Percentiles rank a stretch among this genome's conserved stretches.
Evolutionary conservation across 92 coral and sea anemone species (phyloP).

Genomic region (Nematostella vectensis): DNA sequence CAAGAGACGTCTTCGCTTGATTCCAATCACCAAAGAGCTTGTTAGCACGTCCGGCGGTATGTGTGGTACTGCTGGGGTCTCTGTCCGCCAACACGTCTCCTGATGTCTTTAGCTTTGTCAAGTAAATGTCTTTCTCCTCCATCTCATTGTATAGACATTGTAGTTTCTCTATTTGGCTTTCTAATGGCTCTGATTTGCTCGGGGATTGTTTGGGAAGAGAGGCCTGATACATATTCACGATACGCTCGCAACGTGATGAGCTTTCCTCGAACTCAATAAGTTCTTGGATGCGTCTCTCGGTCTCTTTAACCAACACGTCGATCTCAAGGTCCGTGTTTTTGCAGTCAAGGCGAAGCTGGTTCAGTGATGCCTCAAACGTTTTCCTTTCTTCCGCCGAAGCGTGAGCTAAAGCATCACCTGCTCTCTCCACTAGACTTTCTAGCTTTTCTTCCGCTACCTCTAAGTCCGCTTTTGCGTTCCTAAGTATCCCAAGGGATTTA

Average conservation of each 20-base stretch:
- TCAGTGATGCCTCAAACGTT: slow-evolving; percentile 17
- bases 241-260: slow-evolving; percentile 57
- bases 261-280: slow-evolving; percentile 58
- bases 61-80: slow-evolving; percentile 4
- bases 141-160: slow-evolving; percentile 54
- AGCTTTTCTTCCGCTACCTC: slow-evolving; percentile 31
- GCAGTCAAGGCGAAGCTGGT: slow-evolving; percentile 19
- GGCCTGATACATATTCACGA: slow-evolving; percentile 73
- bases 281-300: slow-evolving; percentile 40
- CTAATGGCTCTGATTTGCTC: slow-evolving; percentile 59
- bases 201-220: slow-evolving; percentile 49
- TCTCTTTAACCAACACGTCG: slow-evolving; percentile 18
- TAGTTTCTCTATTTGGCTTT: slow-evolving; percentile 57
- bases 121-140: slow-evolving; percentile 59
- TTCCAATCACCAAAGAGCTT: slow-evolving; percentile 60
- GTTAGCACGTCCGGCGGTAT: slow-evolving; percentile 32
- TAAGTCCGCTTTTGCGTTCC: slow-evolving; percentile 34
- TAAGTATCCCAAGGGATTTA: slow-evolving; percentile 41
- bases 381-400: slow-evolving; percentile 29
- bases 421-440: slow-evolving; percentile 22
- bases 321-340: slow-evolving; percentile 20
- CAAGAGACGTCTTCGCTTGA: slow-evolving; percentile 34
- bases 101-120: slow-evolving; percentile 38
- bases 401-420: slow-evolving; percentile 19
- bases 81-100: slow-evolving; percentile 20